Evolutionary conservation across 2,113 vertebrate species (phyloP).

Genomic region (Tamias sibiricus): DNA sequence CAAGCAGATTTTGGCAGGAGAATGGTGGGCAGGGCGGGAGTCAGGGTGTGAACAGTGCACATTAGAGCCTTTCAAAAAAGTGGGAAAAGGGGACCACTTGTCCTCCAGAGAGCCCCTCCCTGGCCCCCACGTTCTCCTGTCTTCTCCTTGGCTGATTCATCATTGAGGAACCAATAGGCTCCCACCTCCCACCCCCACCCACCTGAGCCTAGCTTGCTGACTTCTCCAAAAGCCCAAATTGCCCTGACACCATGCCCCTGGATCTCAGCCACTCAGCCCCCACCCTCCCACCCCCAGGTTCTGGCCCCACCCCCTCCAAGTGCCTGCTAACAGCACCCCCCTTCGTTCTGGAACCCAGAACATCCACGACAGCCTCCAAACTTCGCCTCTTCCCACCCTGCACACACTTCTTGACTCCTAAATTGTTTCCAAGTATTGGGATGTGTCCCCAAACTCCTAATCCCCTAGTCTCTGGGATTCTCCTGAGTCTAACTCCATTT

Average conservation of each 20-base stretch:
- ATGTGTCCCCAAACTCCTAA: background rate
- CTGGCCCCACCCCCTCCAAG: background rate
- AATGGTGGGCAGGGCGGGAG: background rate
- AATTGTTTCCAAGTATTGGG: background rate
- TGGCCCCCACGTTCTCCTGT: background rate
- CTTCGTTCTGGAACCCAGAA: background rate
- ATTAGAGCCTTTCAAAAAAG: background rate
- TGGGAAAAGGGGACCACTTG: background rate
- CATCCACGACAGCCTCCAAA: background rate
- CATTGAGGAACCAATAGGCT: constrained; percentile 14
- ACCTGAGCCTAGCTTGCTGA: constrained; percentile 61
- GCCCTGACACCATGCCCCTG: constrained; percentile 48
- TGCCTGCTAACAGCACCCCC: background rate
- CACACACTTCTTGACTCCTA: background rate
- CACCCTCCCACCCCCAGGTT: background rate
- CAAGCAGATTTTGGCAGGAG: background rate
- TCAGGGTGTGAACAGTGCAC: accelerated
- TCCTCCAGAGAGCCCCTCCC: background rate
- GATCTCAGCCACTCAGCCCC: constrained; percentile 18
- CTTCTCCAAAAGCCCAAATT: constrained; percentile 57
- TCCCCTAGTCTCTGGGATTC: background rate
- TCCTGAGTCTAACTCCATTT: background rate
- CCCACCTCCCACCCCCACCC: constrained; percentile 10
- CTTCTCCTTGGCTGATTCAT: constrained; percentile 50
- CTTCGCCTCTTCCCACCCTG: background rate